These are phyloP conservation scores for Rafetus swinhoei DNA, from an alignment of 2,113 vertebrate genomes.

Conservation along the genomic window DNA sequence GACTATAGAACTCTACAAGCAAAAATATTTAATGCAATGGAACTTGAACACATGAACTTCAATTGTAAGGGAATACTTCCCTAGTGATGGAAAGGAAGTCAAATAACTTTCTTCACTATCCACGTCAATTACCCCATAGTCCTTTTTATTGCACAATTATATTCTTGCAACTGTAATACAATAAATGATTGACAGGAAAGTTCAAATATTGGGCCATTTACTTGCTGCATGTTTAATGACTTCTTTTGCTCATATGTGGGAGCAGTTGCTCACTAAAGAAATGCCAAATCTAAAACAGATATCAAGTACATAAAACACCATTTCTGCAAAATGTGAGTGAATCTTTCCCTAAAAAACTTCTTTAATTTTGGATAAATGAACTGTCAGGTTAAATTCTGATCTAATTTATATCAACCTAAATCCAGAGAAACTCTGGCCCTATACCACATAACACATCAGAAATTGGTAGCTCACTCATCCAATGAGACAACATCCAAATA, in stretches of 20 bases:
- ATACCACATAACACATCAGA: background rate
- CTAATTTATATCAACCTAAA: background rate
- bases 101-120: background rate
- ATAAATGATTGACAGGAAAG: background rate
- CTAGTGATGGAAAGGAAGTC: background rate
- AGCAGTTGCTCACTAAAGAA: background rate
- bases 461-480: background rate
- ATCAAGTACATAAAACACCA: background rate
- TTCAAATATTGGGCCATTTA: background rate
- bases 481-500: rapidly evolving
- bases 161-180: background rate
- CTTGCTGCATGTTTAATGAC: background rate
- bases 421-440: rapidly evolving
- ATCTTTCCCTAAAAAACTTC: background rate
- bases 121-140: background rate
- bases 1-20: background rate
- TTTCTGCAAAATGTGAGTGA: background rate
- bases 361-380: background rate
- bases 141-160: background rate
- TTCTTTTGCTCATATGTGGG: background rate
- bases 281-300: background rate
- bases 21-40: background rate
- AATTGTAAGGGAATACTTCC: background rate
- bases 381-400: background rate
- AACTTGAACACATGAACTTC: background rate